Percentiles rank a stretch among this genome's conserved stretches.
phyloP scores from a whole-genome alignment of 2,888 invertebrate genomes.

The Fragum whitleyi region DNA sequence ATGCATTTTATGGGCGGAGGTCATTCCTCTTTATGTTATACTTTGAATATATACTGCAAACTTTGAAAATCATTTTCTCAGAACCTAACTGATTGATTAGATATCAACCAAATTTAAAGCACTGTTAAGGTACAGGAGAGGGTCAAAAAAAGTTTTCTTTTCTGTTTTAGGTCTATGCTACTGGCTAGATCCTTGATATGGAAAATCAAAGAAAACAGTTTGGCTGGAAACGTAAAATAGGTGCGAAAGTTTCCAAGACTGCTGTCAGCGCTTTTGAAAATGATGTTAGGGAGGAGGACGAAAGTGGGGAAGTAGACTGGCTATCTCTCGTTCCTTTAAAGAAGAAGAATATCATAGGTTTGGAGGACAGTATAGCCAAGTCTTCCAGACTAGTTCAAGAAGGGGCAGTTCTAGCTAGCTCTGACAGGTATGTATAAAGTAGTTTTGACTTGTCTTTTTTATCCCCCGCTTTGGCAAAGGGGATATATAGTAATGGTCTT shows the following conservation, averaged over 20 bases:
- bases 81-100: too few species aligned
- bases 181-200: neutral
- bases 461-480: too few species aligned
- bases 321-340: slow-evolving; percentile 71
- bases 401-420: slow-evolving; percentile 81
- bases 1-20: too few species aligned
- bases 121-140: too few species aligned
- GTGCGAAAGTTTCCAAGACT: slow-evolving; percentile 75
- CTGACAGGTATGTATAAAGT: slow-evolving; percentile 82
- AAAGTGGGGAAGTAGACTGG: slow-evolving; percentile 79
- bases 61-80: too few species aligned
- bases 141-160: too few species aligned
- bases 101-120: too few species aligned
- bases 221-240: slow-evolving; percentile 84
- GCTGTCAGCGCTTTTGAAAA: slow-evolving; percentile 75
- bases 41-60: too few species aligned
- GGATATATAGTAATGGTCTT: too few species aligned
- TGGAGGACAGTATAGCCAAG: slow-evolving; percentile 82
- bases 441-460: too few species aligned
- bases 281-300: slow-evolving; percentile 74
- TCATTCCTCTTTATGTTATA: too few species aligned
- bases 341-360: slow-evolving; percentile 66
- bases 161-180: too few species aligned
- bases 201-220: slow-evolving; percentile 72
- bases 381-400: slow-evolving; percentile 80